Percentiles rank a stretch among this genome's conserved stretches.
Conservation (phyloP, 1,140 invertebrate genomes). For the Phymorhynchus buccinoides region DNA sequence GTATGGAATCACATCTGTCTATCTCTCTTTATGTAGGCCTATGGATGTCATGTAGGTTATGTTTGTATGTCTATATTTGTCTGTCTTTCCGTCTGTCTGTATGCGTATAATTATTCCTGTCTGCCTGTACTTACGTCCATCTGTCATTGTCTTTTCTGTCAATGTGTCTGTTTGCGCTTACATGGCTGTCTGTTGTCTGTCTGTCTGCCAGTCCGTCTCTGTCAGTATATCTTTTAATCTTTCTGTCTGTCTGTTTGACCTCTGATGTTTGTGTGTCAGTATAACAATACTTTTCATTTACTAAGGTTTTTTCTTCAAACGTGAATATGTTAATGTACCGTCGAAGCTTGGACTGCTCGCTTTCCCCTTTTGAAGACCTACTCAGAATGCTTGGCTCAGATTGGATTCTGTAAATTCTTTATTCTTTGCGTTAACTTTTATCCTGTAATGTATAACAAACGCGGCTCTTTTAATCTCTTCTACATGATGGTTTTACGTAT, state of each 20-base stretch:
- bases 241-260: not conserved
- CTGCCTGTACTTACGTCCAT: no score
- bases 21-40: no score
- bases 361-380: not conserved
- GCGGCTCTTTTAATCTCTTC: no score
- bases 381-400: not conserved
- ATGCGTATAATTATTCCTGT: no score
- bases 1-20: no score
- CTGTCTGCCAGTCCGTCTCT: not conserved
- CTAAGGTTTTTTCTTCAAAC: not conserved
- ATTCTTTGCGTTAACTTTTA: not conserved
- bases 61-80: not conserved
- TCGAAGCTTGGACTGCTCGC: not conserved
- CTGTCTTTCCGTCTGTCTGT: not conserved
- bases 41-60: not conserved
- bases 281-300: not conserved
- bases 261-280: not conserved
- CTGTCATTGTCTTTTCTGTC: no score
- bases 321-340: not conserved
- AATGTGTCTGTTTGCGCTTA: no score
- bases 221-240: not conserved
- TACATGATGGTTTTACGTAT: no score
- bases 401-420: not conserved
- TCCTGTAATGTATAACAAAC: not conserved
- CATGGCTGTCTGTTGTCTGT: no score